Evolutionary conservation across 1,140 invertebrate genomes (phyloP), one percentile per base, ranked within the genome.

Genomic region (Hylyphantes graminicola): DNA sequence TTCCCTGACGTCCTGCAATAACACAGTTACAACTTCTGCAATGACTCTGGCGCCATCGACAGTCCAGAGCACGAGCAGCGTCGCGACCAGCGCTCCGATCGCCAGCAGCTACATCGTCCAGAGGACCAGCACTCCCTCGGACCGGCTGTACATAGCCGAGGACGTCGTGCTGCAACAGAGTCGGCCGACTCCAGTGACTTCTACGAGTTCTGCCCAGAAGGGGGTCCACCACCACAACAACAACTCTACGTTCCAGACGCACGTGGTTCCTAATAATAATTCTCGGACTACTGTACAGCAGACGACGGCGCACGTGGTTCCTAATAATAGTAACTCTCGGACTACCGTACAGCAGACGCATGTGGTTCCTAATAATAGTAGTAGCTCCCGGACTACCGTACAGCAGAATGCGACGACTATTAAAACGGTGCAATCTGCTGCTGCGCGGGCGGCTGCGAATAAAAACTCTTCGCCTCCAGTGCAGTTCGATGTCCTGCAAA

Each of bases 1-100:
- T n/a, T 74, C 74, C 59, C 11, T 86, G 7, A 35, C 65, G 48
- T 9, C 76, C 13, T n/a, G 50, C 48, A 35, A 55, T 35, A 51
- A 35, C 12, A 19, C 54, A 0, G 65, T n/a, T 63, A 61, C 74
- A 6, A 35, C 64, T 17, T 65, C 72, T 74, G 55, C 75, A 13
- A 78, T 78, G 7, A 75, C 70, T 7, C 48, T 55, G 8, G 61
- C 82, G 54, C 82, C 85, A 61, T 57, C 82, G 57, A 79, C 86
- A 59, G 86, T 86, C n/a, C 86, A 87, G 64, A 87, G 74, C 53
- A 19, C 86, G 54, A 87, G 68, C 73, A 61, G 57, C 6, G 57
- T 35, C 5, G 67, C 64, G 50, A 76, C 35, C 7, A 81, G 54
- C 64, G n/a, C 65, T 17, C 73, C 73, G 48, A 85, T 77, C 61